A percentile compares a stretch with the other conserved stretches of the same genome.
Conservation (phyloP, 2,113 vertebrate species). For the Paracanthobrama guichenoti region DNA sequence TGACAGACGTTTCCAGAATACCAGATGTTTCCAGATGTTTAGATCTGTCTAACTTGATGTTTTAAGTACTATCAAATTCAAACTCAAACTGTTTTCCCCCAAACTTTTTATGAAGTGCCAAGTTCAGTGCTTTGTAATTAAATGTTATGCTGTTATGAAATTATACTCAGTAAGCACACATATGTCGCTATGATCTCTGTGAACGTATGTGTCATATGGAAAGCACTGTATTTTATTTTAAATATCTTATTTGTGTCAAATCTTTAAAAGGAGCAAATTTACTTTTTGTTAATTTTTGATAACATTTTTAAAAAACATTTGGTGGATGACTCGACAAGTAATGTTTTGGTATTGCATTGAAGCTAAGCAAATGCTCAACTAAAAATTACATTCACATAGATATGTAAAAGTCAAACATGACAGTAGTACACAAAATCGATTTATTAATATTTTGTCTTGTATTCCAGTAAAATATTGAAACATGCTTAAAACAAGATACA, state of each 20-base stretch:
- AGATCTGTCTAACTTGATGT: background rate
- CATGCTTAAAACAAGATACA: background rate
- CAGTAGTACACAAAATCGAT: background rate
- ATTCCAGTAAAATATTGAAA: background rate
- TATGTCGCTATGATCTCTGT: background rate
- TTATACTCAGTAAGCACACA: background rate
- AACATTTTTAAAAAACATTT: background rate
- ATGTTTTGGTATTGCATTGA: background rate
- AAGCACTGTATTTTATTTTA: conserved; percentile 14
- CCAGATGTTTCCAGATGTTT: too few species aligned
- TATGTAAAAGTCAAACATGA: background rate
- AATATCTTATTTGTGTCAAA: background rate
- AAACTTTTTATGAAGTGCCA: conserved; percentile 1
- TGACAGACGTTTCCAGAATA: conserved; percentile 26
- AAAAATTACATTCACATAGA: background rate
- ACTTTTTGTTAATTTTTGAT: background rate
- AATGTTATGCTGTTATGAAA: background rate
- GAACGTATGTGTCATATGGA: conserved; percentile 1
- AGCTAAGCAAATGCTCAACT: background rate
- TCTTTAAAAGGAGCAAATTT: background rate
- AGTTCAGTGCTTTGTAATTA: conserved; percentile 16
- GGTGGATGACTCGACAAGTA: background rate
- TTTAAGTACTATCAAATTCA: background rate
- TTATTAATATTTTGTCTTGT: background rate
- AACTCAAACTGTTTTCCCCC: background rate